These are phyloP conservation scores for Antennarius maculatus DNA, from an alignment of 2,797 vertebrate species.

Conservation along the genomic window DNA sequence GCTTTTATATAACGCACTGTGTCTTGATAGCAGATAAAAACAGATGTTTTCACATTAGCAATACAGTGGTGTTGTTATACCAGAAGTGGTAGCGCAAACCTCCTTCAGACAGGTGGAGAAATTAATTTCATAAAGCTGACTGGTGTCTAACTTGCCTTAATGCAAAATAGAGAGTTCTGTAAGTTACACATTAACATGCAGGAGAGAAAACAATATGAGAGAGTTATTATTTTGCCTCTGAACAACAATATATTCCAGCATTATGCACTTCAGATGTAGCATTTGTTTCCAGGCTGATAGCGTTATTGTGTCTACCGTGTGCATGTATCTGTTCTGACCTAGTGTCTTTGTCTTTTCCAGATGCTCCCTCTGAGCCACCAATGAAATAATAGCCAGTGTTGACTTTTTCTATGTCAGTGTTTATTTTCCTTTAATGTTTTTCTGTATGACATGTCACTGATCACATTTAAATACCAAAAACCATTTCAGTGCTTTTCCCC, in stretches of 20 bases:
- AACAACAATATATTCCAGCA: neutral
- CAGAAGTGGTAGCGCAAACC: neutral
- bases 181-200: neutral
- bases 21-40: neutral
- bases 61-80: neutral
- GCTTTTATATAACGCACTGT: conserved; percentile 7
- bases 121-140: neutral
- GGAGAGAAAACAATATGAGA: neutral
- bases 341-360: conserved; percentile 35
- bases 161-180: neutral
- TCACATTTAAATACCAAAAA: conserved; percentile 59
- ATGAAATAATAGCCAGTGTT: conserved; percentile 56
- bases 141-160: neutral
- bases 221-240: neutral
- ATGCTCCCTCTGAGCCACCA: conserved; percentile 29
- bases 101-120: neutral
- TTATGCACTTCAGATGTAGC: neutral
- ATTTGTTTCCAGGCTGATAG: conserved; percentile 1
- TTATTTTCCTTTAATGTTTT: conserved; percentile 38
- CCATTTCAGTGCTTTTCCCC: conserved; percentile 36
- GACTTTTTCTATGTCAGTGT: conserved; percentile 33
- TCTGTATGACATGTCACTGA: conserved; percentile 61
- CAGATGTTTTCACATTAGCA: neutral
- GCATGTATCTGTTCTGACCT: conserved; percentile 29
- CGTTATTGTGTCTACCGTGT: conserved; percentile 2